phyloP scores from a whole-genome alignment of 2,888 invertebrate genomes.

The Exocentrus adspersus region DNA sequence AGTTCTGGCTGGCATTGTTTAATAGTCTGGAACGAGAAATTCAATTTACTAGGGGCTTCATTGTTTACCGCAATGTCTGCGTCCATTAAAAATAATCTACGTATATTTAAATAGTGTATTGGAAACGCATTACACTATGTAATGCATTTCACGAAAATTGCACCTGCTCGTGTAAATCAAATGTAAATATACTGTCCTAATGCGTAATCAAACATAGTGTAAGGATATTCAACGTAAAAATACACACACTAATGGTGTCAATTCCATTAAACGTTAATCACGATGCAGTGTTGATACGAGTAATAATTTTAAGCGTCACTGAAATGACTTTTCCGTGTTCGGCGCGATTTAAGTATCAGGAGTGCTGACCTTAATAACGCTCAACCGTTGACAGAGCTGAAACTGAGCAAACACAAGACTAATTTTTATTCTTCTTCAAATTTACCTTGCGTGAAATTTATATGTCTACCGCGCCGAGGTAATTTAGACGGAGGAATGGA shows the following conservation, averaged over 20 bases:
- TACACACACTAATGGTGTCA: not conserved
- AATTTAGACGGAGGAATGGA: constrained; percentile 5
- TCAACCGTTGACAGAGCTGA: not conserved
- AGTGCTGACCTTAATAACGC: not conserved
- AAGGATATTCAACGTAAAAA: no score
- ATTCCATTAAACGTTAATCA: not conserved
- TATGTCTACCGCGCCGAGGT: constrained; percentile 6
- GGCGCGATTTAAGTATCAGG: not conserved
- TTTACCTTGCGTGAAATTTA: constrained; percentile 17
- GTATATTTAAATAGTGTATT: no score
- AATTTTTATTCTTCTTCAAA: constrained; percentile 21
- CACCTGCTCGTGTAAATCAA: not conserved
- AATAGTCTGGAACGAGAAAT: no score
- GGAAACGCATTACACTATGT: no score
- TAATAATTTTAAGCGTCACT: not conserved
- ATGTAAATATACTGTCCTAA: not conserved
- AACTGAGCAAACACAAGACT: constrained; percentile 6
- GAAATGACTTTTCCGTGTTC: constrained; percentile 1
- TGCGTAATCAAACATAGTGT: no score
- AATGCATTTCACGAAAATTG: no score
- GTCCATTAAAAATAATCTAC: no score
- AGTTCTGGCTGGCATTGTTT: no score
- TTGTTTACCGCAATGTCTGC: no score
- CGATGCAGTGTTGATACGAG: not conserved
- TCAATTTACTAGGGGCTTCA: no score